Base-by-base conservation (phyloP, 2,888 invertebrate genomes). In the Esperia sulphurella region DNA sequence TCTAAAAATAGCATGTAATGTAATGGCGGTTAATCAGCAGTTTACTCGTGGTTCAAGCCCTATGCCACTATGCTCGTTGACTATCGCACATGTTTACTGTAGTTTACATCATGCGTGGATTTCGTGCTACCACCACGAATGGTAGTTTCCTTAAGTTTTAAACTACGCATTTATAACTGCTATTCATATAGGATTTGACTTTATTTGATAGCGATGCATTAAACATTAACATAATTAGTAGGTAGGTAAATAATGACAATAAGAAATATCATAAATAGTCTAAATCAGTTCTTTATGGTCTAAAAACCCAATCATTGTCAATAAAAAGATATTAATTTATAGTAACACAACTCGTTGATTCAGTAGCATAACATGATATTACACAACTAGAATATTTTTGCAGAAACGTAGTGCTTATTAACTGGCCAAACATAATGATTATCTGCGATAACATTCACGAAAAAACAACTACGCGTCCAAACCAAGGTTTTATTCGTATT, bases 11-110 rank as follows among this genome's bases (percentile, higher is more conserved):
- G 82, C 76, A 65, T 63, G 61, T 60, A 63, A 71, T 67, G 82
- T 82, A 79, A 83, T 83, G 83, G 80, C 75, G 75, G 78, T 81
- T 89, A 87, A 85, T 86, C 83, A 83, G 76, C 74, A 78, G 79
- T 82, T 83, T 81, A 82, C 75, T 77, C 65, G 76, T 64, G 75
- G 75, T 82, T 81, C 71, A 78, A 78, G 68, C 65, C 70, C 65
- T 74, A 68, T 61, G 62, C 58, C 61, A 59, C 58, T 63, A 58
- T 61, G 65, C 58, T 51, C 33, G 38, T 31, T 9, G 35, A 6
- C 35, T 35, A 57, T 59, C 53, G 51, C 55, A 50, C 53, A 55
- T 71, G 65, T 75, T 61, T 68, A 60, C 61, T 50, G 49, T 55
- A 30, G 46, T 45, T 51, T 50, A 61, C 56, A 65, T 65, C 68